Evolutionary conservation across 2,888 invertebrate species (phyloP).

Genomic region (Chrysolina americana): DNA sequence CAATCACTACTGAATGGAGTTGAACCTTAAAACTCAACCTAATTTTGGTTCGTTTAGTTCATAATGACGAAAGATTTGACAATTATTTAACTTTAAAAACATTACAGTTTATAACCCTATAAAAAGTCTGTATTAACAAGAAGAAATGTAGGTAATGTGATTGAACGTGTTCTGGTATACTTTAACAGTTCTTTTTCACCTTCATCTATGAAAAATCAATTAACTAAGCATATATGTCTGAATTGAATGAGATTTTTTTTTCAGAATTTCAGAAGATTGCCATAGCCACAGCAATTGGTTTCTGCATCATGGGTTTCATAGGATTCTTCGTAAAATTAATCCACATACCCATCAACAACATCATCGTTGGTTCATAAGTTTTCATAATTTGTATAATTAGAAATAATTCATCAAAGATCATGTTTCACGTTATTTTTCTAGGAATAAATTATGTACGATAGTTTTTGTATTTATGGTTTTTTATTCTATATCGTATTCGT

Average conservation of each 20-base stretch:
- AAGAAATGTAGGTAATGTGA: too few relatives aligned
- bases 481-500: slow-evolving; percentile 24
- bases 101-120: too few relatives aligned
- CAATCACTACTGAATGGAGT: too few relatives aligned
- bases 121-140: too few relatives aligned
- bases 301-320: slow-evolving; percentile 99
- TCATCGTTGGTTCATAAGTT: slow-evolving; percentile 87
- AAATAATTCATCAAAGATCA: slow-evolving; percentile 43
- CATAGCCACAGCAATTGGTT: slow-evolving; percentile 98
- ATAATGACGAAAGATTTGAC: too few relatives aligned
- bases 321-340: slow-evolving; percentile 99
- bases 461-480: slow-evolving; percentile 28
- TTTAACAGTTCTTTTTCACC: neutral
- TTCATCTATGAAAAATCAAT: too few relatives aligned
- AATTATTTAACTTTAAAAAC: neutral
- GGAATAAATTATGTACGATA: slow-evolving; percentile 25
- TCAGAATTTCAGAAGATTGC: slow-evolving; percentile 99
- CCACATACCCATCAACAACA: slow-evolving; percentile 99
- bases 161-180: neutral
- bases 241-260: slow-evolving; percentile 62
- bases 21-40: too few relatives aligned
- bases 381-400: slow-evolving; percentile 49
- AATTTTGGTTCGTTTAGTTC: too few relatives aligned
- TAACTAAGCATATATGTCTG: neutral
- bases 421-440: slow-evolving; percentile 42